These are phyloP conservation scores for Crotalus viridis DNA, from an alignment of 2,113 vertebrate genomes.

Conservation along the genomic window DNA sequence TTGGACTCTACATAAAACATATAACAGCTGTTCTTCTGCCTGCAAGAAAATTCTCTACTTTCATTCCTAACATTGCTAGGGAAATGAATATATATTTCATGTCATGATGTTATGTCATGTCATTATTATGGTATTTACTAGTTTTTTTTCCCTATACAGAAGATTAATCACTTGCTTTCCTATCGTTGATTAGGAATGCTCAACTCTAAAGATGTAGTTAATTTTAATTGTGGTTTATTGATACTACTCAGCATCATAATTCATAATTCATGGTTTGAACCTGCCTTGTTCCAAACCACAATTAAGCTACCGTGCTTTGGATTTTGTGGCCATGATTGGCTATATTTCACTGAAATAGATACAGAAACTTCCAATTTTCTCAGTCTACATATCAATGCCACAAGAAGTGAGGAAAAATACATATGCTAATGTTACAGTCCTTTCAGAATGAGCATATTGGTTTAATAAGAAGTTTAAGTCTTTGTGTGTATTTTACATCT, in stretches of 20 bases:
- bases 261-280: background rate
- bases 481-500: too few species aligned
- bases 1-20: background rate
- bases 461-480: too few species aligned
- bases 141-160: background rate
- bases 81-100: background rate
- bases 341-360: background rate
- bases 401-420: background rate
- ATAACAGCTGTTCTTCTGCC: background rate
- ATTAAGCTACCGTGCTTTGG: background rate
- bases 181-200: background rate
- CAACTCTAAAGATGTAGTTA: background rate
- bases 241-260: background rate
- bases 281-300: background rate
- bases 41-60: background rate
- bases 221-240: background rate
- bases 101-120: background rate
- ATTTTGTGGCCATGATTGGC: too few species aligned
- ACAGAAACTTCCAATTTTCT: background rate
- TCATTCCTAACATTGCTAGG: background rate
- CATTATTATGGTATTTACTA: background rate
- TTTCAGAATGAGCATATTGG: background rate
- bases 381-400: background rate
- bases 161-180: background rate
- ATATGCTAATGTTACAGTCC: background rate